phyloP scores from a whole-genome alignment of 2,888 invertebrate genomes.

The Dolichomitus sp. region DNA sequence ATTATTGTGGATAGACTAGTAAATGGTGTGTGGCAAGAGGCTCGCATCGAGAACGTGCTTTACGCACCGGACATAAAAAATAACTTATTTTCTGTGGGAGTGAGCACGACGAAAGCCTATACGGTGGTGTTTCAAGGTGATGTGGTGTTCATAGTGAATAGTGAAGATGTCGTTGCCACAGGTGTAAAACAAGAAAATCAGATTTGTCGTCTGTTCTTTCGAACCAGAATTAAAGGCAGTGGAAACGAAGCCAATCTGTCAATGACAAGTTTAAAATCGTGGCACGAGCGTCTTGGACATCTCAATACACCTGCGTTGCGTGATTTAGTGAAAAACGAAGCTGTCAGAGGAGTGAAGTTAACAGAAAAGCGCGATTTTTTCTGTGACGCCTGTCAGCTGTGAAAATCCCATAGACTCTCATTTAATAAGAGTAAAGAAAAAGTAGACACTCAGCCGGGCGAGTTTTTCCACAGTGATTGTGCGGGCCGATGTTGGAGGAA shows the following conservation, averaged over 20 bases:
- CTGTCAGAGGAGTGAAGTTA: neutral
- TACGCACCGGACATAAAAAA: neutral
- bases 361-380: neutral
- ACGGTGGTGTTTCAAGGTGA: neutral
- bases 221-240: no score
- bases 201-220: neutral
- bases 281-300: constrained; percentile 3
- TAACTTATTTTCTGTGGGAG: neutral
- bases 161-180: neutral
- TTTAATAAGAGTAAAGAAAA: constrained; percentile 19
- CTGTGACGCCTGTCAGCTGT: constrained; percentile 3
- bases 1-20: neutral
- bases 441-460: no score
- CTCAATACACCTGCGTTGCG: neutral
- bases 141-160: neutral
- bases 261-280: neutral
- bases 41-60: neutral
- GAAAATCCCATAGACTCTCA: neutral
- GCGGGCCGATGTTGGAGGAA: constrained; percentile 3
- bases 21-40: neutral
- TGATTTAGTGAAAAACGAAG: neutral
- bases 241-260: neutral
- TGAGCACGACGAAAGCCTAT: neutral
- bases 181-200: neutral
- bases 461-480: constrained; percentile 1